phyloP scores from a whole-genome alignment of 2,113 vertebrate species.

The Cynocephalus volans region DNA sequence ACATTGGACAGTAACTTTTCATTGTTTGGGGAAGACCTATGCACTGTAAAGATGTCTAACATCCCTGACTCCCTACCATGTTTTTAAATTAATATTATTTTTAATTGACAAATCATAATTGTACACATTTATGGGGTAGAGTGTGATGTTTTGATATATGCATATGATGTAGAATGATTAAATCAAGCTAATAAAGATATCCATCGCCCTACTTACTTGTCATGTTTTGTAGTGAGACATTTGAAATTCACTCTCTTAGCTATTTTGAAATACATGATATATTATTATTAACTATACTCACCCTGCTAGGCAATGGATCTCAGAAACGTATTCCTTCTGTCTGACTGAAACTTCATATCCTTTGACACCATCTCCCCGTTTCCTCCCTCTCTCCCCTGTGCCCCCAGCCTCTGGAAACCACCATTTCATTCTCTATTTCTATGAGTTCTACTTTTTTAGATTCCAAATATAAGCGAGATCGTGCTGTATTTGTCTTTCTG shows the following conservation, averaged over 20 bases:
- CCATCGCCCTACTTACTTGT: neutral
- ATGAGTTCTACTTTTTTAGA: neutral
- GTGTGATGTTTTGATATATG: neutral
- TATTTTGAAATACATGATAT: neutral
- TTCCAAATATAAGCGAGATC: neutral
- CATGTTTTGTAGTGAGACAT: neutral
- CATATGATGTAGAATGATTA: neutral
- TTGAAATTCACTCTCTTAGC: neutral
- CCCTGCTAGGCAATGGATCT: neutral
- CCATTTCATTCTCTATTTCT: too few species aligned
- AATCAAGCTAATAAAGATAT: too few species aligned
- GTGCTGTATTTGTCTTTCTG: neutral
- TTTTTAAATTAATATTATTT: neutral
- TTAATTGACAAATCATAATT: neutral
- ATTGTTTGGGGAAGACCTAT: neutral
- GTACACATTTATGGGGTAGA: neutral
- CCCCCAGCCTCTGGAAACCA: neutral
- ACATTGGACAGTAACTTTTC: neutral
- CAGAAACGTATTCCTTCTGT: neutral
- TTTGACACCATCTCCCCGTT: neutral
- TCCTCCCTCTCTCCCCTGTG: neutral
- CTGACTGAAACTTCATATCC: neutral
- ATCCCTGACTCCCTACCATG: neutral
- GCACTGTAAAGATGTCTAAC: neutral
- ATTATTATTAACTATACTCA: neutral